Evolutionary conservation across 92 coral and sea anemone genomes (phyloP).

Genomic region (Heliopora coerulea): DNA sequence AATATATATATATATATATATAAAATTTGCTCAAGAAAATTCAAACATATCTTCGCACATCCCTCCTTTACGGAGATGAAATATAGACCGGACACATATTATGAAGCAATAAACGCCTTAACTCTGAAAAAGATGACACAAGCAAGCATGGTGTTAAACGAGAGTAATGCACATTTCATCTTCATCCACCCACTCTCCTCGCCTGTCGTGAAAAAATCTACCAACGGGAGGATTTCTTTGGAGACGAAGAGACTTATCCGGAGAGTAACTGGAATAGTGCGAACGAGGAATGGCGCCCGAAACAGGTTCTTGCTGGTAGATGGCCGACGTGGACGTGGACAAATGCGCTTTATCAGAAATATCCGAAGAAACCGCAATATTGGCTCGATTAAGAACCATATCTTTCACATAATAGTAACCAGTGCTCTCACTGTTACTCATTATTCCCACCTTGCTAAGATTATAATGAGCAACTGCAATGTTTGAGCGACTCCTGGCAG

Average conservation of each 20-base stretch:
- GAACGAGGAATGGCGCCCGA: conserved; percentile 23
- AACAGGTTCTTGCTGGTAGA: neutral
- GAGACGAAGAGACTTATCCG: neutral
- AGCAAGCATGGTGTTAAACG: conserved; percentile 3
- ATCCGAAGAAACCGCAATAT: neutral
- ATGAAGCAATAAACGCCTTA: too few species aligned
- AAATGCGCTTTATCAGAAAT: conserved; percentile 1
- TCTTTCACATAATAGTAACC: conserved; percentile 30
- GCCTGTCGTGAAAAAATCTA: conserved; percentile 34
- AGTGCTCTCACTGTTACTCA: conserved; percentile 35
- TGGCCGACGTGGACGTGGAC: conserved; percentile 31
- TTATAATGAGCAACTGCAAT: conserved; percentile 10
- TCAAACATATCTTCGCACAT: too few species aligned
- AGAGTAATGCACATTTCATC: neutral
- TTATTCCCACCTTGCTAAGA: conserved; percentile 40
- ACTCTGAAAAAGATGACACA: too few species aligned
- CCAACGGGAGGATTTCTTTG: conserved; percentile 13
- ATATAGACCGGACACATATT: too few species aligned
- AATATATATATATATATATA: too few species aligned
- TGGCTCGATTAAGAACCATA: neutral
- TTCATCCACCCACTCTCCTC: conserved; percentile 26
- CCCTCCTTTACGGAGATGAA: too few species aligned
- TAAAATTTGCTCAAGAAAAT: too few species aligned
- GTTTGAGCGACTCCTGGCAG: conserved; percentile 18
- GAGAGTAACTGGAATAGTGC: conserved; percentile 28